These are phyloP conservation scores for Agelaius phoeniceus DNA, from an alignment of 2,113 vertebrate species.

Conservation along the genomic window DNA sequence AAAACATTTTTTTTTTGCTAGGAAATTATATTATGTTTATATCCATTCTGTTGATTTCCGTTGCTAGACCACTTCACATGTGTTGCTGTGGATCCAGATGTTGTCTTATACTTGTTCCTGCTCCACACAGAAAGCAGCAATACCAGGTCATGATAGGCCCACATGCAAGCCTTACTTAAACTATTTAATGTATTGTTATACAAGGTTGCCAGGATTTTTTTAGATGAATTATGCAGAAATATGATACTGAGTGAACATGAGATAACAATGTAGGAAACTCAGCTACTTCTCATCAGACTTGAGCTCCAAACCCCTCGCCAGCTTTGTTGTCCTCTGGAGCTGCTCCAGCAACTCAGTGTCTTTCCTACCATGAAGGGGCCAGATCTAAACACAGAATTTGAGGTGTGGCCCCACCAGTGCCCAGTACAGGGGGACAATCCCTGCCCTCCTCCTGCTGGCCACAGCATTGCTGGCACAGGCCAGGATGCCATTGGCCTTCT, in stretches of 20 bases:
- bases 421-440: neutral
- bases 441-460: neutral
- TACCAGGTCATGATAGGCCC: neutral
- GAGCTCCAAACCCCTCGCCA: neutral
- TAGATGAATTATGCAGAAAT: neutral
- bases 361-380: neutral
- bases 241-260: neutral
- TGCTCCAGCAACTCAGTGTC: neutral
- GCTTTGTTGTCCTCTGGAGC: neutral
- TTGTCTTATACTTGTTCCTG: neutral
- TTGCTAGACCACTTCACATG: neutral
- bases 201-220: neutral
- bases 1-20: neutral
- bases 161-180: neutral
- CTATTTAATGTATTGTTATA: neutral
- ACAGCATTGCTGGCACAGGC: fast-evolving
- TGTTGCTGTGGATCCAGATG: neutral
- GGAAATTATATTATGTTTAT: neutral
- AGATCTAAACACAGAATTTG: fast-evolving
- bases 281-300: neutral
- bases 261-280: neutral
- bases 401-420: fast-evolving
- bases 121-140: neutral
- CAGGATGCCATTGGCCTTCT: neutral
- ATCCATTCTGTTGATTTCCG: neutral